phyloP scores from a whole-genome alignment of 2,888 invertebrate genomes.

The Exocentrus adspersus region DNA sequence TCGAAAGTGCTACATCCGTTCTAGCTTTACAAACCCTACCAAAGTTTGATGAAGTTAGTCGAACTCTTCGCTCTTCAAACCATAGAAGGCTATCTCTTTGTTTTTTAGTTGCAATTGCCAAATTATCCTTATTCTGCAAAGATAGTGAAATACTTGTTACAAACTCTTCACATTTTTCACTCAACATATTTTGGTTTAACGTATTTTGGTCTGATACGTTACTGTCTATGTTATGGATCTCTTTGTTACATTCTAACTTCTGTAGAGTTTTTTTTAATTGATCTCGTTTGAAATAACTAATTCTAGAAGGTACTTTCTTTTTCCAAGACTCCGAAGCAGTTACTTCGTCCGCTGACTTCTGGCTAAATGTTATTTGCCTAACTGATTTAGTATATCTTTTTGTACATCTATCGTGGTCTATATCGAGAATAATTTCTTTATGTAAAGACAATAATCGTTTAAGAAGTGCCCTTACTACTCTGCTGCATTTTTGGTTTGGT shows the following conservation, averaged over 20 bases:
- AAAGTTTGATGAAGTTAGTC: neutral
- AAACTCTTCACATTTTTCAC: too few relatives aligned
- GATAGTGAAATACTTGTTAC: too few relatives aligned
- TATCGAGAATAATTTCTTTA: conserved; percentile 6
- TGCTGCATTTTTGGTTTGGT: conserved; percentile 17
- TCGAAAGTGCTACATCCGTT: neutral
- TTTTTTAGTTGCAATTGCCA: neutral
- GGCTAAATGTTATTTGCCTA: neutral
- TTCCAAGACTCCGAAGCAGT: neutral
- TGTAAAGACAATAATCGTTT: conserved; percentile 2
- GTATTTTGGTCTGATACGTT: too few relatives aligned
- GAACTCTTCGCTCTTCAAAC: neutral
- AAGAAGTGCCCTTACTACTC: conserved; percentile 1
- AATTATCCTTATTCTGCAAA: neutral
- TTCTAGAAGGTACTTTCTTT: neutral
- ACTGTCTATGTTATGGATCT: too few relatives aligned
- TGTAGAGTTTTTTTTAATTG: neutral
- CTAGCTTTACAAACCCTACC: neutral
- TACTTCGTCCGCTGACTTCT: neutral
- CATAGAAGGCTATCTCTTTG: neutral
- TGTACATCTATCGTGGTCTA: conserved; percentile 4
- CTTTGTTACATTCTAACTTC: too few relatives aligned
- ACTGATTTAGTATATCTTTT: neutral
- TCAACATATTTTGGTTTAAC: too few relatives aligned
- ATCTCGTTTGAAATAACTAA: neutral